Evolutionary conservation across 1,140 invertebrate species (phyloP).

Genomic region (Octopus bimaculoides): DNA sequence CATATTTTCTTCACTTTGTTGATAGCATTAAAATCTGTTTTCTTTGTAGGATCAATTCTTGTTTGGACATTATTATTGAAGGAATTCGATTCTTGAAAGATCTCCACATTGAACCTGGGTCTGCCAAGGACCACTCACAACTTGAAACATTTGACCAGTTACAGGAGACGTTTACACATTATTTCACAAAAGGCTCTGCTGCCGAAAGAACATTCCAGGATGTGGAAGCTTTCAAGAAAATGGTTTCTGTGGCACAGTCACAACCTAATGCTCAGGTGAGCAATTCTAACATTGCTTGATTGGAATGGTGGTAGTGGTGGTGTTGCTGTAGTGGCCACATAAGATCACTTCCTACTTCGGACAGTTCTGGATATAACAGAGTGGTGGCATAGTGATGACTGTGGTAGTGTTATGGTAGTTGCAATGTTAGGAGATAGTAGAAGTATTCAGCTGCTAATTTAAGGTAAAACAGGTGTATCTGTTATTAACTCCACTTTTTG

Average conservation of each 20-base stretch:
- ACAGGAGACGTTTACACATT: slow-evolving; percentile 56
- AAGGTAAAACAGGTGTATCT: too few relatives aligned
- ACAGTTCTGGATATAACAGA: too few relatives aligned
- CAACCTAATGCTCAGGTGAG: slow-evolving; percentile 42
- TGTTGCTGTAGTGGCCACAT: too few relatives aligned
- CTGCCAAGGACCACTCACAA: slow-evolving; percentile 45
- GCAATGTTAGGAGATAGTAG: too few relatives aligned
- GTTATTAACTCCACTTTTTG: too few relatives aligned
- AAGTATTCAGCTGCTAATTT: too few relatives aligned
- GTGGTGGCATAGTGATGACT: too few relatives aligned
- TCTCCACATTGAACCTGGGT: slow-evolving; percentile 37
- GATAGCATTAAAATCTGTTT: neutral
- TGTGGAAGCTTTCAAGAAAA: slow-evolving; percentile 38
- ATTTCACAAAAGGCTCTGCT: slow-evolving; percentile 57
- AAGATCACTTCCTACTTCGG: too few relatives aligned
- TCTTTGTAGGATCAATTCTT: slow-evolving; percentile 57
- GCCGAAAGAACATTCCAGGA: slow-evolving; percentile 54
- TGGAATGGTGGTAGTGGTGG: too few relatives aligned
- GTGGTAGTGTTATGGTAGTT: too few relatives aligned
- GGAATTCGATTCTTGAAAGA: slow-evolving; percentile 51
- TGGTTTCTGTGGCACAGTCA: slow-evolving; percentile 49
- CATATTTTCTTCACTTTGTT: too few relatives aligned
- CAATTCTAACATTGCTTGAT: neutral
- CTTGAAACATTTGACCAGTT: slow-evolving; percentile 50
- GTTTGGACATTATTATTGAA: slow-evolving; percentile 59